phyloP scores from a whole-genome alignment of 2,113 vertebrate genomes.

The Stomatorhinus ivindoensis region DNA sequence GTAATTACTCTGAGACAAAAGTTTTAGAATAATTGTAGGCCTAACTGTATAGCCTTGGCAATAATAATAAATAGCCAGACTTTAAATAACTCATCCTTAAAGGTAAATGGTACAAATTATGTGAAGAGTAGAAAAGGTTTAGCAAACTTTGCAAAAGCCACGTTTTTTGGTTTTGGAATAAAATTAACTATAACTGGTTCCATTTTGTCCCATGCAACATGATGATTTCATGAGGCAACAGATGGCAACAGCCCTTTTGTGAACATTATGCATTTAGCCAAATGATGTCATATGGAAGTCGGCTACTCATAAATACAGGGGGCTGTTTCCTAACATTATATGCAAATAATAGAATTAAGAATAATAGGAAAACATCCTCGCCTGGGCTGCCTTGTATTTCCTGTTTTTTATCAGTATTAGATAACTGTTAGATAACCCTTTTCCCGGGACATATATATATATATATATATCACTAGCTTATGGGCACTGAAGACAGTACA shows the following conservation, averaged over 20 bases:
- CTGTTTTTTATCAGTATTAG: neutral
- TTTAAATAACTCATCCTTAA: neutral
- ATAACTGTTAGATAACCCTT: neutral
- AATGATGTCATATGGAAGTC: neutral
- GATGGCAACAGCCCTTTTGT: neutral
- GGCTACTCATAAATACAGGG: neutral
- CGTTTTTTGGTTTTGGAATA: neutral
- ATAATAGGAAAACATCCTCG: neutral
- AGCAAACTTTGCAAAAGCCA: neutral
- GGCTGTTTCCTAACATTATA: neutral
- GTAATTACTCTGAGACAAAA: neutral
- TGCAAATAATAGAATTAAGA: neutral
- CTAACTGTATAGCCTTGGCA: neutral
- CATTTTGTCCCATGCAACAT: neutral
- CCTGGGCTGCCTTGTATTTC: neutral
- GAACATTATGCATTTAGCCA: neutral
- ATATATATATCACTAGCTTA: neutral
- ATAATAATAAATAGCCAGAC: neutral
- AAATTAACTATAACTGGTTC: neutral
- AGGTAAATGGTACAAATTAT: neutral
- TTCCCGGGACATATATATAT: neutral
- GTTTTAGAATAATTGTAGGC: neutral
- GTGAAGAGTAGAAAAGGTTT: neutral
- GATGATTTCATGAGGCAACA: neutral
- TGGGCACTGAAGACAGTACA: neutral